These are phyloP conservation scores for Daboia siamensis DNA, from an alignment of 2,113 vertebrate genomes.

Conservation along the genomic window DNA sequence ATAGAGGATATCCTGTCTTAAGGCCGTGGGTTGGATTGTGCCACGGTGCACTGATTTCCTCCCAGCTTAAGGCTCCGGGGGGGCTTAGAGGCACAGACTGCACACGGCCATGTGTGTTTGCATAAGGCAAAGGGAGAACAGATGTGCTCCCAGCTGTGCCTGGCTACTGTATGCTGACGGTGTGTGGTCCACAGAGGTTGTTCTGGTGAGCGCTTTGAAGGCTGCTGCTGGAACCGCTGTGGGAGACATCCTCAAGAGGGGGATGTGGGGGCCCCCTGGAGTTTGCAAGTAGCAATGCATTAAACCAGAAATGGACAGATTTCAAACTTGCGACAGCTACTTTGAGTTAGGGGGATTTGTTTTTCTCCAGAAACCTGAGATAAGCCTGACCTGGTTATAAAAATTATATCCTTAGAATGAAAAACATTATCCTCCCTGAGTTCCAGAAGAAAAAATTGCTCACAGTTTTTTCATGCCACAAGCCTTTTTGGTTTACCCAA, in stretches of 20 bases:
- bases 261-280: not conserved
- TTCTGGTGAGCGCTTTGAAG: conserved; percentile 7
- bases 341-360: not conserved
- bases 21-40: not conserved
- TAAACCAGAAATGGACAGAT: not conserved
- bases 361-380: not conserved
- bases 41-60: not conserved
- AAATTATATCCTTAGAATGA: not conserved
- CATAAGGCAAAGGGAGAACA: conserved; percentile 31
- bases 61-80: not conserved
- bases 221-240: not conserved
- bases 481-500: not conserved
- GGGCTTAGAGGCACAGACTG: not conserved
- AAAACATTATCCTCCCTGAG: not conserved
- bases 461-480: not conserved
- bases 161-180: conserved; percentile 30
- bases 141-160: conserved; percentile 31
- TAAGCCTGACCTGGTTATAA: not conserved
- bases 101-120: conserved; percentile 24
- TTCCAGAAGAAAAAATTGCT: not conserved
- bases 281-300: not conserved
- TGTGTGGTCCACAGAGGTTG: conserved; percentile 29
- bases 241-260: conserved; percentile 6
- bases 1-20: conserved; percentile 22
- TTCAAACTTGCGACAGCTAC: not conserved